These are phyloP conservation scores for Parnassius mnemosyne DNA, from an alignment of 2,888 invertebrate species.

Conservation along the genomic window DNA sequence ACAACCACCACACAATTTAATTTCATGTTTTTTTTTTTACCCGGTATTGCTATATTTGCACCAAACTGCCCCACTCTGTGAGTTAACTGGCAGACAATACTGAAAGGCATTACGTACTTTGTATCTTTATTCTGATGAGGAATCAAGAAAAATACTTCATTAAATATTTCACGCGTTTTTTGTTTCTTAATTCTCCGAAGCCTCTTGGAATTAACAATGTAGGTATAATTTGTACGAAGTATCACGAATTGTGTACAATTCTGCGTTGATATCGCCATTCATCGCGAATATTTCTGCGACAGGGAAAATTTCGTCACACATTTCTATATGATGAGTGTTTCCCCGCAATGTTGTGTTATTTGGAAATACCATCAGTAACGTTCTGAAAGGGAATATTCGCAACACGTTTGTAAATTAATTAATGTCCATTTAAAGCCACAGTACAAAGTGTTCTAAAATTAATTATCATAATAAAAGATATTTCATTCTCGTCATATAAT, in stretches of 20 bases:
- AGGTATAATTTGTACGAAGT: not conserved
- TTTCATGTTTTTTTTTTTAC: too few relatives aligned
- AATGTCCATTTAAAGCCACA: constrained; percentile 14
- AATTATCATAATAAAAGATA: not conserved
- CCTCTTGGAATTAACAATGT: too few relatives aligned
- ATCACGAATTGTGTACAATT: constrained; percentile 12
- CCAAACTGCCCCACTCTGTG: too few relatives aligned
- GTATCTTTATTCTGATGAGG: too few relatives aligned
- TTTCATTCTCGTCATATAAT: too few relatives aligned
- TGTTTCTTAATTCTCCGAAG: too few relatives aligned
- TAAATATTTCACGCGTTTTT: too few relatives aligned
- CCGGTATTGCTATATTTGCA: too few relatives aligned
- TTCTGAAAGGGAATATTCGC: constrained; percentile 14
- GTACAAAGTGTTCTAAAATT: constrained; percentile 1
- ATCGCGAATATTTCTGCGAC: constrained; percentile 23
- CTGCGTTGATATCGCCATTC: constrained; percentile 11
- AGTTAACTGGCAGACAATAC: too few relatives aligned
- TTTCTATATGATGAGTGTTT: constrained; percentile 27
- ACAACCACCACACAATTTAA: too few relatives aligned
- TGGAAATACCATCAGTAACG: constrained; percentile 9
- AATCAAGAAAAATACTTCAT: too few relatives aligned
- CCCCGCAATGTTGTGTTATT: constrained; percentile 21
- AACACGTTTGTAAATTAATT: constrained; percentile 16
- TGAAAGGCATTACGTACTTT: too few relatives aligned
- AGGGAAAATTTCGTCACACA: constrained; percentile 19